Conservation (phyloP, 2,888 invertebrate species). For the Neria commutata region DNA sequence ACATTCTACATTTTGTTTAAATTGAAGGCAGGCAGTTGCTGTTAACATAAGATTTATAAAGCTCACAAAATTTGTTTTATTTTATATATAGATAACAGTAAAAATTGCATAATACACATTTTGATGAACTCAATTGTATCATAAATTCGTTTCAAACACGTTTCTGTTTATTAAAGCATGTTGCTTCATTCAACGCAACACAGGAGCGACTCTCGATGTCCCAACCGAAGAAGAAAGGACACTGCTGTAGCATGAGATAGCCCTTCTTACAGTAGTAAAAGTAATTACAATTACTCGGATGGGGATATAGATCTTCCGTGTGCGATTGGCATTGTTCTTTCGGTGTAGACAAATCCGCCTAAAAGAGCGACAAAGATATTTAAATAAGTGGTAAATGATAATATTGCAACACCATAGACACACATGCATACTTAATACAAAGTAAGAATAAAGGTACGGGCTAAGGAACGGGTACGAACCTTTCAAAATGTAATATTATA, state of each 20-base stretch:
- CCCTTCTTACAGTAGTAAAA: constrained; percentile 54
- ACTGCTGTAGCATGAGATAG: constrained; percentile 55
- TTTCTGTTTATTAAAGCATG: constrained; percentile 35
- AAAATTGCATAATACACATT: too few relatives aligned
- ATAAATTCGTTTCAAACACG: background rate
- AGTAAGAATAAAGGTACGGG: too few relatives aligned
- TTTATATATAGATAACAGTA: too few relatives aligned
- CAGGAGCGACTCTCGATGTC: constrained; percentile 49
- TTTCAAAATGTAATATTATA: too few relatives aligned
- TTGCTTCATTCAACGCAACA: constrained; percentile 37
- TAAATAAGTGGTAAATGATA: background rate
- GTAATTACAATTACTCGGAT: constrained; percentile 55
- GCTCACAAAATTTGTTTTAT: too few relatives aligned
- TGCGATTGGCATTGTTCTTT: constrained; percentile 44
- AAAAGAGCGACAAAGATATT: background rate
- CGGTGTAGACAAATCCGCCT: constrained; percentile 38
- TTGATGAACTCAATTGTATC: too few relatives aligned
- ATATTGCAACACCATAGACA: background rate
- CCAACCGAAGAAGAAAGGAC: constrained; percentile 56
- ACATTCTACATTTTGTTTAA: too few relatives aligned
- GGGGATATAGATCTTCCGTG: constrained; percentile 48
- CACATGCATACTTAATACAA: background rate
- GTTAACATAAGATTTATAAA: too few relatives aligned
- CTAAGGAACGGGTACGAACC: too few relatives aligned
- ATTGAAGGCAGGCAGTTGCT: too few relatives aligned